These are phyloP conservation scores for Sitophilus oryzae DNA, from an alignment of 1,140 invertebrate species.

Conservation along the genomic window DNA sequence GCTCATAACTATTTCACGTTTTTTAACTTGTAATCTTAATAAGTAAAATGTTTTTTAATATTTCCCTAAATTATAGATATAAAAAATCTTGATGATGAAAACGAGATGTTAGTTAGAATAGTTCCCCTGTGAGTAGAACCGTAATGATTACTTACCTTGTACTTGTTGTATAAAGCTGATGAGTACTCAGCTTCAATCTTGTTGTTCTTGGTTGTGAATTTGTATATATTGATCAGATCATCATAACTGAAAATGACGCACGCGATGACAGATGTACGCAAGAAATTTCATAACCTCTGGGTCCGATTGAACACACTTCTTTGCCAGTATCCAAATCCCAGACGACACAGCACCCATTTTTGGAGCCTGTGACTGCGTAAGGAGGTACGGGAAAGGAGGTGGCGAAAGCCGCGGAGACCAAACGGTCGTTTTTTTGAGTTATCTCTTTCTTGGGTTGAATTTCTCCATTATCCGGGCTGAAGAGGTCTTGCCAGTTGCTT, in stretches of 20 bases:
- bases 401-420: constrained; percentile 11
- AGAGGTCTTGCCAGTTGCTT: constrained; percentile 19
- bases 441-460: constrained; percentile 9
- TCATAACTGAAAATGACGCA: constrained; percentile 6
- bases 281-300: background rate
- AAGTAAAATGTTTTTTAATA: no score
- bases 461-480: constrained; percentile 15
- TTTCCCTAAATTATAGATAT: no score
- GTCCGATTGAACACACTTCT: background rate
- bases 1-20: no score
- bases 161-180: no score
- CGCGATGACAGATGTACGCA: background rate
- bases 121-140: no score
- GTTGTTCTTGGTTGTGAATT: no score
- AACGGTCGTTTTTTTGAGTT: background rate
- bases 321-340: constrained; percentile 5
- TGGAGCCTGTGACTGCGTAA: constrained; percentile 3
- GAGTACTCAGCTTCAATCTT: no score
- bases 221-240: background rate
- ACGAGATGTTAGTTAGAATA: no score
- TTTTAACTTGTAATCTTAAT: no score
- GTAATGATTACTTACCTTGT: no score
- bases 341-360: constrained; percentile 1
- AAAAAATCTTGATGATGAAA: no score
- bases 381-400: constrained; percentile 2